Base-by-base conservation (phyloP, 2,888 invertebrate genomes). In the Callinectes sapidus region DNA sequence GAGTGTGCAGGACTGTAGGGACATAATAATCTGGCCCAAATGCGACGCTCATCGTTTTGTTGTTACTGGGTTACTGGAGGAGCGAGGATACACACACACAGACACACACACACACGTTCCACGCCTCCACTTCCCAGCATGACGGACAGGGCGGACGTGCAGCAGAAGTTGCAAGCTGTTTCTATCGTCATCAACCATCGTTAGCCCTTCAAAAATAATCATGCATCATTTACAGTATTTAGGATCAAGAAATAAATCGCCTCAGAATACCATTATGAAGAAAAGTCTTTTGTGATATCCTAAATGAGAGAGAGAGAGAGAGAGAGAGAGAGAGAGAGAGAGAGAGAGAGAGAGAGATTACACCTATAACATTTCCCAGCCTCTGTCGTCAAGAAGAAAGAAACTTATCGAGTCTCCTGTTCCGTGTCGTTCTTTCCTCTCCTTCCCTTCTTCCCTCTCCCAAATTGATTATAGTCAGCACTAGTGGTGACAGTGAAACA, bases 401-500 rank as follows among this genome's bases (percentile, higher is more conserved):
- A 81, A 35, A 35, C 81, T 32, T 81, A 16, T 35, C 81, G 18
- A n/a, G 35, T 35, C 81, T 35, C 35, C 35, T 35, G 10, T 16
- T 35, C 71, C 71, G n/a, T 71, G 35, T 35, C 81, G 32, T 8
- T 32, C 18, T 14, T 54, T 48, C 77, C 42, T 32, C 8, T 32
- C 13, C 77, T 81, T 71, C 39, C 18, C 54, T 54, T 32, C 87
- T 87, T 55, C 32, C 87, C 42, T 32, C 55, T 35, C 32, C 81
- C 35, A 81, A 81, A 81, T 81, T 81, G 35, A 81, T 81, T 81
- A 81, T 35, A 81, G 54, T 87, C 87, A 35, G 81, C 81, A 35
- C 81, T 77, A 77, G 71, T 77, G 71, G 71, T 77, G 71, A 77
- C 71, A 77, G 71, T 77, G 71, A 35, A 81, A 81, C 81, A 81